Conservation (phyloP, 2,113 vertebrate species). For the Eudyptes chrysolophus region DNA sequence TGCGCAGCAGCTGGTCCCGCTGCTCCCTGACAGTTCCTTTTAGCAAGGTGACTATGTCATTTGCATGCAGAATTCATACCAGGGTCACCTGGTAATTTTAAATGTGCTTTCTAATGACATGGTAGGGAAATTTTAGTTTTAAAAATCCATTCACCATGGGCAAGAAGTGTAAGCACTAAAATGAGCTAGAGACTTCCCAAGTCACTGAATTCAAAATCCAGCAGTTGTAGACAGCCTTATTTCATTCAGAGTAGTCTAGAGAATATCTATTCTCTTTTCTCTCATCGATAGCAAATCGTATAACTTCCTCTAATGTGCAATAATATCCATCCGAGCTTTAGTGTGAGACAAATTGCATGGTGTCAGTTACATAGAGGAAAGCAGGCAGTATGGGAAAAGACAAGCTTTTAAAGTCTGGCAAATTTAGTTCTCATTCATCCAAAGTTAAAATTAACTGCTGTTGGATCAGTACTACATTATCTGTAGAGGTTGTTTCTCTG, state of each 20-base stretch:
- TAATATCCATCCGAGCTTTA: not conserved
- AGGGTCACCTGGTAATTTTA: not conserved
- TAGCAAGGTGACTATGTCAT: not conserved
- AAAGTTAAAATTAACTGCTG: slow-evolving; percentile 19
- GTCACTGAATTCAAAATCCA: not conserved
- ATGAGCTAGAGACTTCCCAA: not conserved
- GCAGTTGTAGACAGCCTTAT: not conserved
- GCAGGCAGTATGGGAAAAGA: not conserved
- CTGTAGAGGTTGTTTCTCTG: not conserved
- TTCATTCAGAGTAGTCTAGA: not conserved
- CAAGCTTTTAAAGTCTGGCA: slow-evolving; percentile 15
- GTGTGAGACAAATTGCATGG: not conserved
- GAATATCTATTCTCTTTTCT: not conserved
- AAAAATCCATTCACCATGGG: not conserved
- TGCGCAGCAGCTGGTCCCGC: not conserved
- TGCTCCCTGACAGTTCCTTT: not conserved
- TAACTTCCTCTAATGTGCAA: not conserved
- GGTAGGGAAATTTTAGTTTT: not conserved
- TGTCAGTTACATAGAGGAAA: not conserved
- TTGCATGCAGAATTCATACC: not conserved
- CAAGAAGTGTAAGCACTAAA: not conserved
- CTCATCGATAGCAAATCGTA: not conserved
- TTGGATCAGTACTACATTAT: not conserved
- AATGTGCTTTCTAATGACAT: not conserved
- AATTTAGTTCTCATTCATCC: not conserved